phyloP scores from a whole-genome alignment of 2,888 invertebrate species.

The Noctua janthina region DNA sequence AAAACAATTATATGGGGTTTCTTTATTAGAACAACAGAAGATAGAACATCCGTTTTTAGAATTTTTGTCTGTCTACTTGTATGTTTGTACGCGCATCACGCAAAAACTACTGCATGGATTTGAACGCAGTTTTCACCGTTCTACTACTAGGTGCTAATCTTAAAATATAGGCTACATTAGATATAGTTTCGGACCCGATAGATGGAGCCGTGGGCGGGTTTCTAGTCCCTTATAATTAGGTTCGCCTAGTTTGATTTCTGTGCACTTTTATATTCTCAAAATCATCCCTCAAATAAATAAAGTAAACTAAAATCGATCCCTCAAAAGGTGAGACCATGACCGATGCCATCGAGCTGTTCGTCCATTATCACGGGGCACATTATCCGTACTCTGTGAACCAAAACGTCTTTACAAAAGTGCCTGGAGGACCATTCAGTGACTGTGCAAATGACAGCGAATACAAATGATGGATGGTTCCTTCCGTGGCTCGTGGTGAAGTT shows the following conservation, averaged over 20 bases:
- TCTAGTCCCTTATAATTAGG: background rate
- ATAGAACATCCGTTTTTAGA: too few species aligned
- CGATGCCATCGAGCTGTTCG: constrained; percentile 47
- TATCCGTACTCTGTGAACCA: constrained; percentile 62
- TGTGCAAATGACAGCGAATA: constrained; percentile 62
- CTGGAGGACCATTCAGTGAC: constrained; percentile 58
- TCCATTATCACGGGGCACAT: constrained; percentile 59
- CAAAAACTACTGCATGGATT: too few species aligned
- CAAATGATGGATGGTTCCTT: constrained; percentile 62
- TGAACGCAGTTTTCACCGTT: too few species aligned
- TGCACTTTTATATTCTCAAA: background rate
- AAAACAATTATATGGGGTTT: too few species aligned
- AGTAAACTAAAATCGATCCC: constrained; percentile 19
- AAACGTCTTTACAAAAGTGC: constrained; percentile 63
- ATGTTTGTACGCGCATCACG: too few species aligned
- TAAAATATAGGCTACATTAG: too few species aligned
- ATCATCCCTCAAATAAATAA: constrained; percentile 20
- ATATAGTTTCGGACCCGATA: too few species aligned
- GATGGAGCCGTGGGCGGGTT: too few species aligned
- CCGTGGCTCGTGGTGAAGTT: constrained; percentile 27
- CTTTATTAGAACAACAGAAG: too few species aligned
- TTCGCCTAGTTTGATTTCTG: background rate
- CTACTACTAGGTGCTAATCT: too few species aligned
- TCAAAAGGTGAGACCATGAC: constrained; percentile 18
- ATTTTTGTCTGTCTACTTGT: too few species aligned